A percentile compares a stretch with the other conserved stretches of the same genome.
These are phyloP conservation scores for Orthonyx spaldingii DNA, from an alignment of 2,113 vertebrate genomes.

Conservation along the genomic window DNA sequence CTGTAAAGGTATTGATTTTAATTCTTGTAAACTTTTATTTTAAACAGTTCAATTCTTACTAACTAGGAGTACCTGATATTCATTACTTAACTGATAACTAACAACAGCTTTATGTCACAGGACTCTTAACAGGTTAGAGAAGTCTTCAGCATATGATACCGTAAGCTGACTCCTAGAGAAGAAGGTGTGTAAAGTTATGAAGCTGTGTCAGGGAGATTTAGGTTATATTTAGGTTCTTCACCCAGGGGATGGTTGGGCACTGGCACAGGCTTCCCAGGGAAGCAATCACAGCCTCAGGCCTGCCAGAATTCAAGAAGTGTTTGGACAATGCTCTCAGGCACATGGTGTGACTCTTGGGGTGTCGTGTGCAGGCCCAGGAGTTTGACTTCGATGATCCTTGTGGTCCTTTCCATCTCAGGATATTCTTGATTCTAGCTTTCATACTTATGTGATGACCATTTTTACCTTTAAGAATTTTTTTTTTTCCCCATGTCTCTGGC, in stretches of 20 bases:
- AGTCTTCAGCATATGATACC: not conserved
- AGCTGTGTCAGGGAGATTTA: not conserved
- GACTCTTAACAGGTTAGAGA: not conserved
- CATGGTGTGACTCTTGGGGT: not conserved
- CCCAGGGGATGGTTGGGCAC: accelerated
- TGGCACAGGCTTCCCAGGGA: not conserved
- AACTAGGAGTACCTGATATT: not conserved
- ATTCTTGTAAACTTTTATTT: not conserved
- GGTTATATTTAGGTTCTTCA: not conserved
- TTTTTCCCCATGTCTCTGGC: not conserved
- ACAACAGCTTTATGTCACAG: not conserved
- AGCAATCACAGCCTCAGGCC: not conserved
- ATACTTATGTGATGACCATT: not conserved
- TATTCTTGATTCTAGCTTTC: not conserved
- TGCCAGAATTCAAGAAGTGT: not conserved
- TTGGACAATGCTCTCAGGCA: accelerated
- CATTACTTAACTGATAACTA: not conserved
- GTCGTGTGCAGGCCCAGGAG: not conserved
- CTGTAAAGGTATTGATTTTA: not conserved
- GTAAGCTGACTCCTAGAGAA: not conserved
- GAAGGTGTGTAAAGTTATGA: not conserved
- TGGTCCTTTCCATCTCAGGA: not conserved
- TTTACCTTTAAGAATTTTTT: not conserved
- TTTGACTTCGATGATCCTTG: not conserved
- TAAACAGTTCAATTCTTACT: not conserved